Conservation (phyloP, 2,113 vertebrate species). For the Syngnathus floridae region DNA sequence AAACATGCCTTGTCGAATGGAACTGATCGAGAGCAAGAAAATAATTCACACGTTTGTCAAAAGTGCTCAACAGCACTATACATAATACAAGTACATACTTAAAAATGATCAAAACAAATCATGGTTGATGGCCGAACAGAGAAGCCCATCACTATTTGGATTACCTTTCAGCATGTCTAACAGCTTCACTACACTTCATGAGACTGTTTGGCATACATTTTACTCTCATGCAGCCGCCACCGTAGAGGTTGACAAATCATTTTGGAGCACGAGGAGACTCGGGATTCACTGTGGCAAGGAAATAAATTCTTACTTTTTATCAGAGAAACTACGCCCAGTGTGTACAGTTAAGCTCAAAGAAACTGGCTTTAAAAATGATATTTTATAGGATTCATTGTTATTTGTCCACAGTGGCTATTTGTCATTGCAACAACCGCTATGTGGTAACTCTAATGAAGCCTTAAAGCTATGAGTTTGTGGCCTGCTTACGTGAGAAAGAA, state of each 20-base stretch:
- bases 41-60: too few relatives aligned
- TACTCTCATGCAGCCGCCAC: neutral
- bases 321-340: constrained; percentile 5
- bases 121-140: neutral
- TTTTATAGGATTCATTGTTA: constrained; percentile 24
- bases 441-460: constrained; percentile 9
- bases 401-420: constrained; percentile 15
- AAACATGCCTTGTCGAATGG: too few relatives aligned
- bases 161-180: neutral
- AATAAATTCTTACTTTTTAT: neutral
- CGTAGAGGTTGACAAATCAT: neutral
- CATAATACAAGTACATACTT: too few relatives aligned
- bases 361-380: constrained; percentile 24
- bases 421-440: constrained; percentile 2
- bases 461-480: constrained; percentile 2
- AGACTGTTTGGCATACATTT: neutral
- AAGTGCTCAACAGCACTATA: too few relatives aligned
- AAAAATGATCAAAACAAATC: too few relatives aligned
- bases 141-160: neutral
- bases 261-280: neutral
- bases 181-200: neutral
- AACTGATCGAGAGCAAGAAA: too few relatives aligned
- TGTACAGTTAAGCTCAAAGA: constrained; percentile 31
- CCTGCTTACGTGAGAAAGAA: constrained; percentile 12
- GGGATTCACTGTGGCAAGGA: neutral